Evolutionary conservation across 2,797 vertebrate genomes (phyloP).

Genomic region (Falco cherrug): DNA sequence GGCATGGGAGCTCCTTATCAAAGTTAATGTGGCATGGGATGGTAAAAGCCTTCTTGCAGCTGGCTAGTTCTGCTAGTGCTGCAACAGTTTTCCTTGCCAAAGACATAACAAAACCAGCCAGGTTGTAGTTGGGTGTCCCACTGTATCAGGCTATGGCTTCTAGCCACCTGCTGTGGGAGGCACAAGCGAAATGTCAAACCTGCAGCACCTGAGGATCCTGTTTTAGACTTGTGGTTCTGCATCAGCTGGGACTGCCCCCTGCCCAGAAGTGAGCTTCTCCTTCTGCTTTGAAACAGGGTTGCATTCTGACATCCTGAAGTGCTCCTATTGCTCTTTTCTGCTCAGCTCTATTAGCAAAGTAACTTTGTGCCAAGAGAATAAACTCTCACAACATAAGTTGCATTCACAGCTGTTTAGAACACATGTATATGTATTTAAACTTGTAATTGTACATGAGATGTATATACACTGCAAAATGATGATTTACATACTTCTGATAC

Average conservation of each 20-base stretch:
- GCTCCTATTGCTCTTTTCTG: not conserved
- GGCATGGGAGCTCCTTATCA: too few species aligned
- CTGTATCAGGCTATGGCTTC: not conserved
- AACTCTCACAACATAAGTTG: not conserved
- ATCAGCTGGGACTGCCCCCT: rapidly evolving
- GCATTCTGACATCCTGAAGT: not conserved
- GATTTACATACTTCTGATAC: not conserved
- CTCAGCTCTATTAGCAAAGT: not conserved
- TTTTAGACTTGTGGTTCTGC: not conserved
- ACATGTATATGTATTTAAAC: not conserved
- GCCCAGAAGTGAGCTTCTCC: not conserved
- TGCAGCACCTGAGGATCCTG: not conserved
- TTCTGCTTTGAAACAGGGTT: not conserved
- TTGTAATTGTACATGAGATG: not conserved
- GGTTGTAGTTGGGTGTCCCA: not conserved
- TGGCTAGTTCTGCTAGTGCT: too few species aligned
- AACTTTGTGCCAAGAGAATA: not conserved
- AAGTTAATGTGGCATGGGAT: too few species aligned
- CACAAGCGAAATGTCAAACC: not conserved
- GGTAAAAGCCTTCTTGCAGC: too few species aligned
- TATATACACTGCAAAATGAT: not conserved
- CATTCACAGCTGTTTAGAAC: not conserved
- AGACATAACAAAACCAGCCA: not conserved
- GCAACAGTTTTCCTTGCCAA: not conserved
- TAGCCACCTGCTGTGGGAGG: not conserved